Evolutionary conservation across 2,113 vertebrate genomes (phyloP), one percentile per base, ranked within the genome.

Genomic region (Osmerus mordax): DNA sequence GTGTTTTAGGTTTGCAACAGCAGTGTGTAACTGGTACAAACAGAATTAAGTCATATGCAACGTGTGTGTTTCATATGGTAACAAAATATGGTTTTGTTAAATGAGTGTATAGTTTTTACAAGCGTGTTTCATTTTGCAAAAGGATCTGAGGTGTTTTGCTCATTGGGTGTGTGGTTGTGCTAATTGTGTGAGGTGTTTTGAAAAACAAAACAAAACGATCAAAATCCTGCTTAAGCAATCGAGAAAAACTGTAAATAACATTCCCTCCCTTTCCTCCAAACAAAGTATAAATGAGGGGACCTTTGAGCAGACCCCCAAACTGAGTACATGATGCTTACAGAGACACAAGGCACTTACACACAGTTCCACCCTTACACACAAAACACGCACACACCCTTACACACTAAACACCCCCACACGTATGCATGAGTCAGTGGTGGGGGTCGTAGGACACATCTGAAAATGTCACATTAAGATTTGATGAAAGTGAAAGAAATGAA

Each of bases 401-500:
- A 14, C 2, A 29, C 23, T 28, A 63, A 7, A 29, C 36, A 14
- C 51, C 36, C 36, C 14, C 62, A 18, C 72, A 19, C 29, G 23
- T 69, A 9, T 29, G 36, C 32, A 53, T 18, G 64, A 18, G 13
- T 9, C 59, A 62, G 55, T 66, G 67, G 47, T 56, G 53, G 55
- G 21, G 53, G 62, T 63, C 41, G 3, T 54, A 59, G 70, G 64
- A 51, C 52, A 23, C 32, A 47, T 63, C 56, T 67, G 76, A 47
- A 76, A 73, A 75, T 71, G 77, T 67, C 68, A 64, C 4, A 65
- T 65, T 71, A 62, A 62, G 74, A 62, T 72, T 61, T 78, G 60
- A 76, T 66, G 61, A 72, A 68, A 59, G 23, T n/a, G 29, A 23
- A 23, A n/a, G n/a, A 47, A 47, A 19, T 52, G 72, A 64, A 60